Conservation (phyloP, 2,797 vertebrate genomes). For the Diplodus sargus region DNA sequence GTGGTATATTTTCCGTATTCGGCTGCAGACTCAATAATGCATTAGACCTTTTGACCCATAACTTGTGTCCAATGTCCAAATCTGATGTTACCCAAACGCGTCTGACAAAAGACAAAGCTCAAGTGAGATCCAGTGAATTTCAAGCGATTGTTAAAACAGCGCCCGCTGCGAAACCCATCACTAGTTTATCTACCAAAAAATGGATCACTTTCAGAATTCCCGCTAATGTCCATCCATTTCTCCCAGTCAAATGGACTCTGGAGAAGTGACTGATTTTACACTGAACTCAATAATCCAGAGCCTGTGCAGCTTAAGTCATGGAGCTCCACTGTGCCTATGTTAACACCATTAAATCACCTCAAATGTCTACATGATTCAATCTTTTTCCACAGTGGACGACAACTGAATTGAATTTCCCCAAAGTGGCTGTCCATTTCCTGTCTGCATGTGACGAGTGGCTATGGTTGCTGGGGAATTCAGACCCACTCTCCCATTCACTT, state of each 20-base stretch:
- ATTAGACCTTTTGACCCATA: constrained; percentile 12
- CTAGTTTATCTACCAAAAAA: constrained; percentile 68
- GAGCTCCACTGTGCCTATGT: constrained; percentile 79
- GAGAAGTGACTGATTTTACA: constrained; percentile 83
- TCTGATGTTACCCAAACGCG: constrained; percentile 30
- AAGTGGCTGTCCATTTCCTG: constrained; percentile 88
- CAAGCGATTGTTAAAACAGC: constrained; percentile 41
- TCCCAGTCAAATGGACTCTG: constrained; percentile 81
- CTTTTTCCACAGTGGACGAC: constrained; percentile 82
- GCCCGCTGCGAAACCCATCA: constrained; percentile 70
- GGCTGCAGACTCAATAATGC: background rate
- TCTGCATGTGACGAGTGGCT: constrained; percentile 82
- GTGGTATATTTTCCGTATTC: background rate
- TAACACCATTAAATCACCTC: constrained; percentile 87
- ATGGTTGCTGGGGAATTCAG: constrained; percentile 75
- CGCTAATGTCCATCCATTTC: constrained; percentile 81
- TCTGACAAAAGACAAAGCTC: constrained; percentile 47
- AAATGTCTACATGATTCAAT: constrained; percentile 86
- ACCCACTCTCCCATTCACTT: constrained; percentile 77
- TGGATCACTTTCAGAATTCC: constrained; percentile 77
- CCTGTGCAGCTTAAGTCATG: constrained; percentile 69
- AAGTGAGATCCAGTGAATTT: constrained; percentile 39
- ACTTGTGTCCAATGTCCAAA: constrained; percentile 4
- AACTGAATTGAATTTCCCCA: constrained; percentile 85
- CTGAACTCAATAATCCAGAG: constrained; percentile 82